phyloP scores from a whole-genome alignment of 2,113 vertebrate species.

The Corvus cornix region DNA sequence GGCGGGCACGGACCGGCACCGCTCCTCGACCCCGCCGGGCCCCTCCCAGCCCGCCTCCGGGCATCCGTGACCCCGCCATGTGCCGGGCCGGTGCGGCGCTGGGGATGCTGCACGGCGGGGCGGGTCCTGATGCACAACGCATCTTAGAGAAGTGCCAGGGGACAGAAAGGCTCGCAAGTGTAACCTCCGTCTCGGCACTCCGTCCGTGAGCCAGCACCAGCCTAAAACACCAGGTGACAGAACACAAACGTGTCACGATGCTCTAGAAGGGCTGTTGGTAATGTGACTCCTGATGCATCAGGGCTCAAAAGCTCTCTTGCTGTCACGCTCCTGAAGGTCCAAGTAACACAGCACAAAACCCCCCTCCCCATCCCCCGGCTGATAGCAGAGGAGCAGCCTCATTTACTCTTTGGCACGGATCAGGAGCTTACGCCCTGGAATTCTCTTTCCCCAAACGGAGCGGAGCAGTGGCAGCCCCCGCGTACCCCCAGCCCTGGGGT shows the following conservation, averaged over 20 bases:
- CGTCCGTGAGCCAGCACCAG: background rate
- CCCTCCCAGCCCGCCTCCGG: background rate
- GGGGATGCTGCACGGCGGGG: background rate
- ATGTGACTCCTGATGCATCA: background rate
- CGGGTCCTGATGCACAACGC: background rate
- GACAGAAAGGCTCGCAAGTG: background rate
- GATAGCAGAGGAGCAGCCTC: background rate
- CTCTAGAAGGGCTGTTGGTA: background rate
- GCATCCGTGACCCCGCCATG: background rate
- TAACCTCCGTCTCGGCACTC: rapidly evolving
- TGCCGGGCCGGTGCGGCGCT: background rate
- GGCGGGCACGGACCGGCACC: background rate
- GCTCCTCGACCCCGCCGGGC: background rate
- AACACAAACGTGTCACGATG: rapidly evolving
- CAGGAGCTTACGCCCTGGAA: background rate
- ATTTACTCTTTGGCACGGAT: rapidly evolving
- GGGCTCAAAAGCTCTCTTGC: background rate
- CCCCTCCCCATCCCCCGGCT: background rate
- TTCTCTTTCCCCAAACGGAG: rapidly evolving
- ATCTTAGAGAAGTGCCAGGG: background rate
- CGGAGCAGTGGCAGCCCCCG: background rate
- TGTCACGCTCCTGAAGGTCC: background rate
- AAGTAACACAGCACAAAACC: background rate
- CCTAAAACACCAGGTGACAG: background rate
- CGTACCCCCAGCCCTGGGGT: background rate